phyloP scores from a whole-genome alignment of 2,797 vertebrate genomes.

The Yasuhikotakia modesta region DNA sequence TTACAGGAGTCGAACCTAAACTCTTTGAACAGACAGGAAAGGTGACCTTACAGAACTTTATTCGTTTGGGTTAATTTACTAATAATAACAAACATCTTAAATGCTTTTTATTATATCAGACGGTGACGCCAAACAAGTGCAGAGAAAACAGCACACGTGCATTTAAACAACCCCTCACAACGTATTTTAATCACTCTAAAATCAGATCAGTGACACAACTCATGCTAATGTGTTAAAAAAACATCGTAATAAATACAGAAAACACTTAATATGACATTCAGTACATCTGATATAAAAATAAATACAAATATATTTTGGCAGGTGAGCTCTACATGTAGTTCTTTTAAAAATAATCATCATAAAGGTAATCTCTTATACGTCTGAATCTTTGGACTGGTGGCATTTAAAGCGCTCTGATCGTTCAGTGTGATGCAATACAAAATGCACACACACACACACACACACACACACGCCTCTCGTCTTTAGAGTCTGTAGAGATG shows the following conservation, averaged over 20 bases:
- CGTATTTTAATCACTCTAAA: slow-evolving; percentile 6
- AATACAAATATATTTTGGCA: slow-evolving; percentile 37
- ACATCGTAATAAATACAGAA: not conserved
- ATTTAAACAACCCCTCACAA: slow-evolving; percentile 1
- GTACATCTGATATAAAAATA: slow-evolving; percentile 40
- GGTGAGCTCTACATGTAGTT: slow-evolving; percentile 24
- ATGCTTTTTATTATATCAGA: slow-evolving; percentile 9
- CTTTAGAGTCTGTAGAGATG: not conserved
- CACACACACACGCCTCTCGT: not conserved
- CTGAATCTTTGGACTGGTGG: not conserved
- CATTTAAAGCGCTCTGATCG: not conserved
- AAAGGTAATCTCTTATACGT: not conserved
- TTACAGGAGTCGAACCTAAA: too few species aligned
- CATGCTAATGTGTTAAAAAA: not conserved
- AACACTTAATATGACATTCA: slow-evolving; percentile 14
- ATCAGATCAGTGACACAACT: not conserved
- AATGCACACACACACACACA: not conserved
- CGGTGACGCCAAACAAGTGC: slow-evolving; percentile 29
- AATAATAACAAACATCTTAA: not conserved
- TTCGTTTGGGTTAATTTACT: not conserved
- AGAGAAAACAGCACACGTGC: slow-evolving; percentile 30
- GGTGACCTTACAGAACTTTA: too few species aligned
- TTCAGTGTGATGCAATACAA: not conserved
- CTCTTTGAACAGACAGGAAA: not conserved
- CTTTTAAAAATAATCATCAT: slow-evolving; percentile 17